Percentiles rank a stretch among this genome's conserved stretches.
phyloP scores from a whole-genome alignment of 2,888 invertebrate genomes.

The Mechanitis messenoides region DNA sequence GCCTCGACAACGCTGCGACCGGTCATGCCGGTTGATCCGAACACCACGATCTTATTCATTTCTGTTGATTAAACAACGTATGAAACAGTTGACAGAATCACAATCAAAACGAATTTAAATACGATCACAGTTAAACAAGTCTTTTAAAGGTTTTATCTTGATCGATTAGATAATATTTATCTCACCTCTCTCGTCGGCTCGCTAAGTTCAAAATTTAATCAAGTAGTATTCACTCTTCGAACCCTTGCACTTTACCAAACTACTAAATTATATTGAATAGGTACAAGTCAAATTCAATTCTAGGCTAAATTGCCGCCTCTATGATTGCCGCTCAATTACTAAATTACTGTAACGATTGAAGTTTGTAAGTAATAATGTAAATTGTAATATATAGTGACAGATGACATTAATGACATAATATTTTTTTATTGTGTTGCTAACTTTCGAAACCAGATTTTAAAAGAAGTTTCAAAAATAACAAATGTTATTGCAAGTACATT shows the following conservation, averaged over 20 bases:
- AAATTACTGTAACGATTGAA: slow-evolving; percentile 12
- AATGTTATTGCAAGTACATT: no score
- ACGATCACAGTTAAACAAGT: slow-evolving; percentile 3
- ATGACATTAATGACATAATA: slow-evolving; percentile 12
- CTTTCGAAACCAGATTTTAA: not conserved
- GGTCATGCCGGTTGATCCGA: slow-evolving; percentile 90
- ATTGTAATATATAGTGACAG: slow-evolving; percentile 3
- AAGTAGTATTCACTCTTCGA: slow-evolving; percentile 2
- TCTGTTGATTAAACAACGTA: slow-evolving; percentile 35
- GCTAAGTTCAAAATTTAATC: slow-evolving; percentile 7
- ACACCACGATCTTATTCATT: slow-evolving; percentile 88
- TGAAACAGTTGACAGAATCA: slow-evolving; percentile 9
- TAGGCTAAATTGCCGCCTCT: slow-evolving; percentile 12
- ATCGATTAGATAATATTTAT: slow-evolving; percentile 25
- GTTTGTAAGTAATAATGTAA: not conserved
- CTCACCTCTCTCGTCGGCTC: slow-evolving; percentile 7
- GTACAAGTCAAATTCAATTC: slow-evolving; percentile 16
- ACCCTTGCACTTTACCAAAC: not conserved
- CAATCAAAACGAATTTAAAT: slow-evolving; percentile 11
- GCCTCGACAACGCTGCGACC: slow-evolving; percentile 86
- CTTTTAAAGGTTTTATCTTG: slow-evolving; percentile 12
- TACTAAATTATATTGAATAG: not conserved
- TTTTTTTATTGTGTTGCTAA: not conserved
- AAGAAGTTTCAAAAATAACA: no score
- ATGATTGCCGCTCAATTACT: slow-evolving; percentile 16